These are phyloP conservation scores for Heterotilapia buettikoferi DNA, from an alignment of 2,113 vertebrate species.

Conservation along the genomic window DNA sequence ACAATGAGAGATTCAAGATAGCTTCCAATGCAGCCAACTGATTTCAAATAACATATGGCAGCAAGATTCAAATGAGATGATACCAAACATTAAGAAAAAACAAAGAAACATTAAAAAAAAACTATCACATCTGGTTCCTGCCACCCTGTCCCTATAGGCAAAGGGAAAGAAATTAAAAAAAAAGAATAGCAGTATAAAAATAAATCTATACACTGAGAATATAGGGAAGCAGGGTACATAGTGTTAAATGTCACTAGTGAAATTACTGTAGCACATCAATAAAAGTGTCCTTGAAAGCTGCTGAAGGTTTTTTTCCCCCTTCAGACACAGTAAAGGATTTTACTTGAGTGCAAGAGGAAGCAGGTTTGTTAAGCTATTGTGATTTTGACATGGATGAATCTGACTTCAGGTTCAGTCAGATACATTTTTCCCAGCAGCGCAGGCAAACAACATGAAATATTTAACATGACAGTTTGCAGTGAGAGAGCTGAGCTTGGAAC, in stretches of 20 bases:
- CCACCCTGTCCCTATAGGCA: not conserved
- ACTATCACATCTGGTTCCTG: not conserved
- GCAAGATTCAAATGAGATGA: not conserved
- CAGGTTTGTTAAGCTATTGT: not conserved
- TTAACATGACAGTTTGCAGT: not conserved
- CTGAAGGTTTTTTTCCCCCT: too few relatives aligned
- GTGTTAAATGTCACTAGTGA: not conserved
- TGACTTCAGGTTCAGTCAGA: not conserved
- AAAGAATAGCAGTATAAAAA: not conserved
- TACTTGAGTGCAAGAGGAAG: not conserved
- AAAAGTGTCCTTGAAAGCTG: not conserved
- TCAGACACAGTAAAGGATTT: not conserved
- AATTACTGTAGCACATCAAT: not conserved
- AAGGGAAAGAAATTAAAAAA: accelerated
- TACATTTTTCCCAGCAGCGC: not conserved
- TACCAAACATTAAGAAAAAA: not conserved
- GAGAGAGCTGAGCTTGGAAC: not conserved
- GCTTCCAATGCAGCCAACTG: not conserved
- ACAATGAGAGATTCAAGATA: not conserved
- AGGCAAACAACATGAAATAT: not conserved
- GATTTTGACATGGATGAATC: not conserved
- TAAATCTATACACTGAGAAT: not conserved
- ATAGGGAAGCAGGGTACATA: accelerated
- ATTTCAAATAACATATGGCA: not conserved
- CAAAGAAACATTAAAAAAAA: not conserved